Evolutionary conservation across 2,888 invertebrate species (phyloP).

Genomic region (Diarsia rubi): DNA sequence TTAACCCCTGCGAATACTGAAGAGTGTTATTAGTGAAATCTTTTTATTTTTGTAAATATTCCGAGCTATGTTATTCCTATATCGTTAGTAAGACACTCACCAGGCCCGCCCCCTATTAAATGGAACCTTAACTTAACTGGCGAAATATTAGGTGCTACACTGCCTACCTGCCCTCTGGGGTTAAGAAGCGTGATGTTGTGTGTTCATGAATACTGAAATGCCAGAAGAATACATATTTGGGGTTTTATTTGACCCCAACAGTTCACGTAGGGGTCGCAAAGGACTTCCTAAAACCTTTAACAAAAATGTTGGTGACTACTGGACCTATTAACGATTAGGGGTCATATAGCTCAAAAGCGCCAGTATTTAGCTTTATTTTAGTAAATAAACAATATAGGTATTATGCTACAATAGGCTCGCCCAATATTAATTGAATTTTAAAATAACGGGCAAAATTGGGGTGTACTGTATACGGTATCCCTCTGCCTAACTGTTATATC

Average conservation of each 20-base stretch:
- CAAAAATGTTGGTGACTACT: not conserved
- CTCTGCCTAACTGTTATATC: not conserved
- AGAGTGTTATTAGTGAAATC: constrained; percentile 31
- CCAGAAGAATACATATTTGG: not conserved
- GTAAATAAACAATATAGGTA: constrained; percentile 4
- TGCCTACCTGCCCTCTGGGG: not conserved
- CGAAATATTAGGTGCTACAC: not conserved
- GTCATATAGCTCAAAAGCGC: constrained; percentile 30
- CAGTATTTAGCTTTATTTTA: constrained; percentile 56
- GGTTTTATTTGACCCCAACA: not conserved
- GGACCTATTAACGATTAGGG: constrained; percentile 1
- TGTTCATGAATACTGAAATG: not conserved
- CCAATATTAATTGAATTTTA: not conserved
- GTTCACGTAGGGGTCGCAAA: not conserved
- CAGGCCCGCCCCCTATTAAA: not conserved
- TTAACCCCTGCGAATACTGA: too few species aligned
- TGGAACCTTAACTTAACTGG: not conserved
- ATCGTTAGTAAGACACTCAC: not conserved
- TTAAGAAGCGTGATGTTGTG: not conserved
- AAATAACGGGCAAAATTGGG: not conserved
- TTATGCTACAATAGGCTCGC: constrained; percentile 8
- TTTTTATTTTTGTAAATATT: constrained; percentile 15
- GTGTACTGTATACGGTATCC: not conserved
- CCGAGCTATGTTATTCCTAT: constrained; percentile 8
- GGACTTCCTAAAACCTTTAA: not conserved